Evolutionary conservation across 2,888 invertebrate species (phyloP), one percentile per base, ranked within the genome.

Genomic region (Drosophila greeni): DNA sequence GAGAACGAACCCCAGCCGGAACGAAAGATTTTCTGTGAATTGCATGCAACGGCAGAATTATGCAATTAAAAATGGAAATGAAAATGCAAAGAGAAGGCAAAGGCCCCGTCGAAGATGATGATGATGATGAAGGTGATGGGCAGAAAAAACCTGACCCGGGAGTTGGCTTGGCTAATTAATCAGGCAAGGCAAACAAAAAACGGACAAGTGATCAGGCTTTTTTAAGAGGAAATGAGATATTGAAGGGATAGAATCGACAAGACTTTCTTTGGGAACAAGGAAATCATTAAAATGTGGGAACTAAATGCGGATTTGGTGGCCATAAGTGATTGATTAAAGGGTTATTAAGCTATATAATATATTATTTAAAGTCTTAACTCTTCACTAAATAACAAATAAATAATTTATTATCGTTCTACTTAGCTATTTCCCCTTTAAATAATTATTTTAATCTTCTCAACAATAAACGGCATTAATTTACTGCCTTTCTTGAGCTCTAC

Each of bases 31-130:
- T 76, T 68, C 62, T 60, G 58, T 65, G 74, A 78, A 74, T 76
- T 45, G 82, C 79, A 82, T 80, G 82, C 82, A 66, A 69, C 64
- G 59, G 64, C 69, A 72, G 74, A 80, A 80, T 80, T 80, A 80
- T 80, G 82, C 82, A 80, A 80, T 80, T 82, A 80, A 80, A 80
- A 80, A 80, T 80, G 77, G 74, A 74, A 79, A 79, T 73, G 76
- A 52, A 56, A 56, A 48, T 36, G 39, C 47, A 52, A 43, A 45
- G 20, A 36, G 23, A 67, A 53, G 48, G 37, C 34, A 43, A 64
- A 56, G 48, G 9, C 45, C 53, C 31, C 36, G 20, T 42, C 45
- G 45, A 45, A 45, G 57, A 60, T 39, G 58, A 60, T 57, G 58
- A 36, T 54, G 57, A 60, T 47, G 58, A n/a, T n/a, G n/a, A n/a